Percentiles rank a stretch among this genome's conserved stretches.
These are phyloP conservation scores for Periplaneta americana DNA, from an alignment of 1,140 invertebrate species.

Conservation along the genomic window DNA sequence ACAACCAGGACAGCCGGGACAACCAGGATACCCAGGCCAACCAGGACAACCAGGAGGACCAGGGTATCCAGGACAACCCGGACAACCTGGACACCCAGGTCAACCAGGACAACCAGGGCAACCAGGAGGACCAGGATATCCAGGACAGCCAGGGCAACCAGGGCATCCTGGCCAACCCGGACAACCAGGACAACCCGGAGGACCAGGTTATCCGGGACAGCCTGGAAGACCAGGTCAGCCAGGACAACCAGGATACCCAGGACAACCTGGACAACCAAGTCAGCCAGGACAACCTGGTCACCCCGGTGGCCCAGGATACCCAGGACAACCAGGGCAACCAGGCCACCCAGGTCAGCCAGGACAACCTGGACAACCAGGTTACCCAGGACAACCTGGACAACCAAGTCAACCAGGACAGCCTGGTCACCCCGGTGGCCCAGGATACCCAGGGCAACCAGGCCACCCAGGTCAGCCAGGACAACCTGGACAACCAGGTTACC, in stretches of 20 bases:
- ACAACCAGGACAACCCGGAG: conserved; percentile 28
- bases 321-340: conserved; percentile 24
- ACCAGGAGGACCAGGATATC: conserved; percentile 29
- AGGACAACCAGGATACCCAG: conserved; percentile 30
- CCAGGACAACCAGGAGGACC: conserved; percentile 6
- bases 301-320: conserved; percentile 25
- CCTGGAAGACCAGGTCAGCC: conserved; percentile 27
- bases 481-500: conserved; percentile 19
- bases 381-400: conserved; percentile 22
- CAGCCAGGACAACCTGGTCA: conserved; percentile 25
- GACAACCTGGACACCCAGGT: conserved; percentile 31
- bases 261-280: conserved; percentile 24
- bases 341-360: conserved; percentile 15
- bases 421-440: conserved; percentile 24
- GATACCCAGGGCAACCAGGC: conserved; percentile 24
- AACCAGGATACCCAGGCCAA: not conserved
- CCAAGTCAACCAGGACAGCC: conserved; percentile 22
- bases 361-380: conserved; percentile 7
- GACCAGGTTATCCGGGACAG: conserved; percentile 38
- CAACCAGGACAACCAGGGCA: not conserved
- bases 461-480: conserved; percentile 22
- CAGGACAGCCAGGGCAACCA: conserved; percentile 32
- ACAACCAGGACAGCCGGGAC: not conserved
- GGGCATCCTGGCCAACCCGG: conserved; percentile 34
- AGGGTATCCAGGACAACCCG: conserved; percentile 40